Evolutionary conservation across 2,888 invertebrate species (phyloP).

Genomic region (Rhopalosiphum nymphaeae): DNA sequence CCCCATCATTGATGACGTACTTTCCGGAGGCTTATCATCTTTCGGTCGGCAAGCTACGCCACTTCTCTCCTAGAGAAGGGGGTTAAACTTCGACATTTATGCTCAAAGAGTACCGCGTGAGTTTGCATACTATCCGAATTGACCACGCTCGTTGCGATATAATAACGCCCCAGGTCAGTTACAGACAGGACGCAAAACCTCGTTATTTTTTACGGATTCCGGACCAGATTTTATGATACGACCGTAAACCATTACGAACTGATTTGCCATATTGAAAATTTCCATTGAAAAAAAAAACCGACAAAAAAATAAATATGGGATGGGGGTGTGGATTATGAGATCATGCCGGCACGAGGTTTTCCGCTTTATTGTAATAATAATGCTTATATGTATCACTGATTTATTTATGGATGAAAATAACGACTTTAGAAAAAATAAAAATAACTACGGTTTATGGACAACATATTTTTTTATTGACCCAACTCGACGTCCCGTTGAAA

Average conservation of each 20-base stretch:
- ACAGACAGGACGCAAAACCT: constrained; percentile 26
- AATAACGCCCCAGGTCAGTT: constrained; percentile 12
- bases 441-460: not conserved
- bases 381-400: constrained; percentile 8
- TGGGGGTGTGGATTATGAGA: constrained; percentile 18
- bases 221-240: constrained; percentile 37
- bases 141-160: constrained; percentile 39
- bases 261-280: constrained; percentile 56
- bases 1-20: not conserved
- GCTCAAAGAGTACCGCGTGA: not conserved
- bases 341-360: constrained; percentile 25
- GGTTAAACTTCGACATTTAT: not conserved
- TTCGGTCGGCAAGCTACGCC: constrained; percentile 3
- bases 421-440: not conserved
- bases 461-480: not conserved
- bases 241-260: constrained; percentile 36
- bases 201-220: constrained; percentile 59
- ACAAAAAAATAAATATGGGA: constrained; percentile 45
- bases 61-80: not conserved
- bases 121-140: constrained; percentile 25
- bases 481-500: not conserved
- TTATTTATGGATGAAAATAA: constrained; percentile 26
- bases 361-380: constrained; percentile 19
- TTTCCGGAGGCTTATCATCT: constrained; percentile 1
- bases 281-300: constrained; percentile 17